phyloP scores from a whole-genome alignment of 1,140 invertebrate species.

The Eumaeus atala region DNA sequence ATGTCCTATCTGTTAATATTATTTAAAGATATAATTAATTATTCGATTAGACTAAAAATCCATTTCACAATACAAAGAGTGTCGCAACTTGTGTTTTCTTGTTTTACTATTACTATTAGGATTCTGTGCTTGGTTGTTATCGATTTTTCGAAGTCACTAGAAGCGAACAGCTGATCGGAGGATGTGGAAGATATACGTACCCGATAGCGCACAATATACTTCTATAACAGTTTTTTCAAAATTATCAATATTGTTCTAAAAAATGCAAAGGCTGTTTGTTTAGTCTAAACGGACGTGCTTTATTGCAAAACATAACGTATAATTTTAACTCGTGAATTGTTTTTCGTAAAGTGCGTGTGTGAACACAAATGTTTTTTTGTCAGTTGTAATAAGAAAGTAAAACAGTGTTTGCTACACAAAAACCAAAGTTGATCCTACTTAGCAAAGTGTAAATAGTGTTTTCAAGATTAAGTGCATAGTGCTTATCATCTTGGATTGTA shows the following conservation, averaged over 20 bases:
- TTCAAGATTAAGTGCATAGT: conserved; percentile 33
- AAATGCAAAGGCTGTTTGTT: conserved; percentile 13
- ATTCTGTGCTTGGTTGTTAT: conserved; percentile 43
- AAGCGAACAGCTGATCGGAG: conserved; percentile 61
- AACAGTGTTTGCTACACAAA: background rate
- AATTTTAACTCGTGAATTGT: conserved; percentile 12
- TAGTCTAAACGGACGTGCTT: background rate
- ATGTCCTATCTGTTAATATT: background rate
- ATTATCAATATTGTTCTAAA: background rate
- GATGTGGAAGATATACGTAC: conserved; percentile 35
- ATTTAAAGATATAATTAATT: too few species aligned
- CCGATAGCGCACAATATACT: background rate
- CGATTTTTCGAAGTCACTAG: conserved; percentile 52
- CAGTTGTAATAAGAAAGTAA: conserved; percentile 19
- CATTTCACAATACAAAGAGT: conserved; percentile 11
- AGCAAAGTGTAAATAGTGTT: conserved; percentile 27
- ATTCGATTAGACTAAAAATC: conserved; percentile 12
- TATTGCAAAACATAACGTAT: conserved; percentile 13
- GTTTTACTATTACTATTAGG: conserved; percentile 12
- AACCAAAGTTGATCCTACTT: conserved; percentile 11
- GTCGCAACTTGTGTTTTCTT: conserved; percentile 14
- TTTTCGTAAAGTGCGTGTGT: conserved; percentile 12
- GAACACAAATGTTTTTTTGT: conserved; percentile 8
- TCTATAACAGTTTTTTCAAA: too few species aligned
- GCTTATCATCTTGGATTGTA: conserved; percentile 49